phyloP scores from a whole-genome alignment of 92 coral and sea anemone species.

The Porites lobata region DNA sequence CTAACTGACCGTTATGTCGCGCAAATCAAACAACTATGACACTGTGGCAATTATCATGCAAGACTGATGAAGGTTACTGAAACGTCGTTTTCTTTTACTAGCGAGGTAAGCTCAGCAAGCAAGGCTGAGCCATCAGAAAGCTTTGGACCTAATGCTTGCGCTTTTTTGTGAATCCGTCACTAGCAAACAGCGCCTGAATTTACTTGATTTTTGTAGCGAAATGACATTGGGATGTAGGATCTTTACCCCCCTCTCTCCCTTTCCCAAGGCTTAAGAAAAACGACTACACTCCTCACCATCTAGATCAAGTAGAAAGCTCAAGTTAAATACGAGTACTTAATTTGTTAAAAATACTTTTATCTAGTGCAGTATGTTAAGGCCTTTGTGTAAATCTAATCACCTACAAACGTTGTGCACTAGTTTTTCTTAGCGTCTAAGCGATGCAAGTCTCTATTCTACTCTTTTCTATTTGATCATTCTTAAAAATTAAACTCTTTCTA shows the following conservation, averaged over 20 bases:
- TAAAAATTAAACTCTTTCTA: constrained; percentile 19
- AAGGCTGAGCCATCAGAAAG: no score
- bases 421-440: not conserved
- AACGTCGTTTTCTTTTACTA: not conserved
- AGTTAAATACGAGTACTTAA: no score
- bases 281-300: no score
- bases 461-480: not conserved
- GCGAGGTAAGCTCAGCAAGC: not conserved
- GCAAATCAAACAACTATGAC: not conserved
- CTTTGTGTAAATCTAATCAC: not conserved
- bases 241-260: no score
- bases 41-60: not conserved
- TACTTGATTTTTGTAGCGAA: no score
- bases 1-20: not conserved
- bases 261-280: no score
- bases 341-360: no score
- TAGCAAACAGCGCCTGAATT: no score
- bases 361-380: not conserved
- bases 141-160: no score
- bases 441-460: constrained; percentile 3
- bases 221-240: no score
- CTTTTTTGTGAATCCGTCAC: no score
- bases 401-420: constrained; percentile 13
- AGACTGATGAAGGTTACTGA: not conserved
- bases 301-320: no score